Conservation (phyloP, 2,797 vertebrate genomes). For the Neoniphon sammara region DNA sequence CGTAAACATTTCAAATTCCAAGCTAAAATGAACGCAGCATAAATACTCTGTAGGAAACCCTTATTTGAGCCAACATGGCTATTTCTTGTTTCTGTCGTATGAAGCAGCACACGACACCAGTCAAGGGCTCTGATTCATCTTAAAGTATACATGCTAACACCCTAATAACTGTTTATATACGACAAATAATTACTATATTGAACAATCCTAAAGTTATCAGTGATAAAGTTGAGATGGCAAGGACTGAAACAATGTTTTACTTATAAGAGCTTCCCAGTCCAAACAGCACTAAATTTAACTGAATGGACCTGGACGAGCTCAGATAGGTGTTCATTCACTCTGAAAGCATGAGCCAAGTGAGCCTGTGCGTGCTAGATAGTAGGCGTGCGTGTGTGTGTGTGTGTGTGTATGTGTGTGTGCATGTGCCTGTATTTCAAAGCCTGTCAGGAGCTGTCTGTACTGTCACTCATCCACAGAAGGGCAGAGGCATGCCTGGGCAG, state of each 20-base stretch:
- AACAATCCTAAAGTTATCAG: constrained; percentile 16
- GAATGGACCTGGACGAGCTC: constrained; percentile 27
- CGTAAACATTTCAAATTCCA: too few species aligned
- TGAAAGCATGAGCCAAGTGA: neutral
- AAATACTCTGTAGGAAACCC: neutral
- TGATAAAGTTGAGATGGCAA: constrained; percentile 4
- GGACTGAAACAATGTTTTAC: neutral
- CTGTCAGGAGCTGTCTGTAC: constrained; percentile 66
- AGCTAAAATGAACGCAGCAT: too few species aligned
- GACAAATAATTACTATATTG: constrained; percentile 13
- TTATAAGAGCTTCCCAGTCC: neutral
- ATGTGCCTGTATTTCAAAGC: constrained; percentile 55
- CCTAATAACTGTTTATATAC: constrained; percentile 11
- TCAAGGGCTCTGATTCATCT: constrained; percentile 23
- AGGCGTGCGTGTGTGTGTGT: constrained; percentile 39
- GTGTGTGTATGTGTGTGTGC: neutral
- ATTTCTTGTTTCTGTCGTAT: constrained; percentile 20
- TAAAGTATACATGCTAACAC: too few species aligned
- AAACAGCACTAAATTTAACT: neutral
- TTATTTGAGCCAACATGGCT: neutral
- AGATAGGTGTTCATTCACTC: constrained; percentile 31
- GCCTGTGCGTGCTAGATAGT: constrained; percentile 25
- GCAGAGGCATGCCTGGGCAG: constrained; percentile 55
- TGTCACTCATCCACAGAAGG: constrained; percentile 65
- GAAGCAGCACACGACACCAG: neutral